Percentiles rank a stretch among this genome's conserved stretches.
These are phyloP conservation scores for Drosophila barbarae DNA, from an alignment of 2,888 invertebrate genomes.

Conservation along the genomic window DNA sequence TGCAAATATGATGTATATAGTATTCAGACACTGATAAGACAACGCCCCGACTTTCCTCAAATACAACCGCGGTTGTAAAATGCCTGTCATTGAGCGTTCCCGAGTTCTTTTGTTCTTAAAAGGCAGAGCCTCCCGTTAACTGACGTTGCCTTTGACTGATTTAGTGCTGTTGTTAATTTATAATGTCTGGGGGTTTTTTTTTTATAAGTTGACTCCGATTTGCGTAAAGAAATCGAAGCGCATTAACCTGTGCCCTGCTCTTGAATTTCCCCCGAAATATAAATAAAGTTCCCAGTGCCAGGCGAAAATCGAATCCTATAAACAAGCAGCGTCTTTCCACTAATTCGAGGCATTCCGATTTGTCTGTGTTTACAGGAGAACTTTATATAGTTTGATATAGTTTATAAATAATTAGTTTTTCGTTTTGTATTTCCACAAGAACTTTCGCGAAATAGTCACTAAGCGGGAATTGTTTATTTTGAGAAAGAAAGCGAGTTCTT, in stretches of 20 bases:
- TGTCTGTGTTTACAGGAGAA: not conserved
- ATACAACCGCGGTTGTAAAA: constrained; percentile 21
- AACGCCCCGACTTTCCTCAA: constrained; percentile 14
- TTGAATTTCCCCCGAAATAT: not conserved
- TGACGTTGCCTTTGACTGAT: constrained; percentile 23
- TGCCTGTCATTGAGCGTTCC: constrained; percentile 17
- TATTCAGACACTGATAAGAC: constrained; percentile 20
- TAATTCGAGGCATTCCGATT: not conserved
- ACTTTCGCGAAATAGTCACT: not conserved
- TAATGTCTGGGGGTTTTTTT: not conserved
- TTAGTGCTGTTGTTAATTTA: constrained; percentile 28
- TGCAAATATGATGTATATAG: constrained; percentile 14
- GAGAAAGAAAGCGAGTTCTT: not conserved
- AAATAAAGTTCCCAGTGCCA: not conserved
- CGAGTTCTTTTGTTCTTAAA: constrained; percentile 6
- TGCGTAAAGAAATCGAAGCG: constrained; percentile 27
- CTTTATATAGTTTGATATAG: not conserved
- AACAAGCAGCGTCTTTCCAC: not conserved
- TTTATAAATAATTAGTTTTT: not conserved
- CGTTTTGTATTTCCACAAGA: not conserved
- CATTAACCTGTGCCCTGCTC: constrained; percentile 14
- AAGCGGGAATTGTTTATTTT: not conserved
- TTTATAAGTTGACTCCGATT: constrained; percentile 8
- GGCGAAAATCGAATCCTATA: not conserved
- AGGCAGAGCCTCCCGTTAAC: not conserved